A percentile compares a stretch with the other conserved stretches of the same genome.
These are phyloP conservation scores for Busseola fusca DNA, from an alignment of 2,888 invertebrate species.

Conservation along the genomic window DNA sequence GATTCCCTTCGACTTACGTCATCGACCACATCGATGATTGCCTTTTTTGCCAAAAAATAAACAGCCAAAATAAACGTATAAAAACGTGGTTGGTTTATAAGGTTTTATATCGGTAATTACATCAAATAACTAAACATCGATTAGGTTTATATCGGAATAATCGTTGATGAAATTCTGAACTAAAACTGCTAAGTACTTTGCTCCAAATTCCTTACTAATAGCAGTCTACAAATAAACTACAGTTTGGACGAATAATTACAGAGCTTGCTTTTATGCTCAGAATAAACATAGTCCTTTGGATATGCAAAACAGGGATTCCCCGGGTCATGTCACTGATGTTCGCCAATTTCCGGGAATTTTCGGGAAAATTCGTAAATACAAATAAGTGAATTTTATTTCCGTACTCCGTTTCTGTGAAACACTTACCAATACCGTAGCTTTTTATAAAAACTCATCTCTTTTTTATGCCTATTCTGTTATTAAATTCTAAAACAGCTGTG, in stretches of 20 bases:
- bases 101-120: slow-evolving; percentile 8
- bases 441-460: slow-evolving; percentile 11
- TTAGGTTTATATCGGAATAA: slow-evolving; percentile 30
- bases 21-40: slow-evolving; percentile 21
- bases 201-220: slow-evolving; percentile 48
- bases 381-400: not conserved
- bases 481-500: slow-evolving; percentile 28
- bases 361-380: slow-evolving; percentile 6
- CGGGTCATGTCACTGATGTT: slow-evolving; percentile 16
- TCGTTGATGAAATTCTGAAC: slow-evolving; percentile 40
- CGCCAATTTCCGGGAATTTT: slow-evolving; percentile 33
- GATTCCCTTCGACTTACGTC: slow-evolving; percentile 58
- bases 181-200: slow-evolving; percentile 31
- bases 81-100: slow-evolving; percentile 11
- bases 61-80: not conserved
- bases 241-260: slow-evolving; percentile 43
- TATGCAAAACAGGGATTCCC: slow-evolving; percentile 29
- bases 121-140: slow-evolving; percentile 21
- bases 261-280: slow-evolving; percentile 43
- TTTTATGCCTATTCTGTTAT: slow-evolving; percentile 26
- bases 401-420: not conserved
- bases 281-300: slow-evolving; percentile 30
- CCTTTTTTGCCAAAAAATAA: slow-evolving; percentile 3
- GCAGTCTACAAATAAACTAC: slow-evolving; percentile 39
- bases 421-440: not conserved